Evolutionary conservation across 2,113 vertebrate genomes (phyloP), one percentile per base, ranked within the genome.

Genomic region (Gobiocypris rarus): DNA sequence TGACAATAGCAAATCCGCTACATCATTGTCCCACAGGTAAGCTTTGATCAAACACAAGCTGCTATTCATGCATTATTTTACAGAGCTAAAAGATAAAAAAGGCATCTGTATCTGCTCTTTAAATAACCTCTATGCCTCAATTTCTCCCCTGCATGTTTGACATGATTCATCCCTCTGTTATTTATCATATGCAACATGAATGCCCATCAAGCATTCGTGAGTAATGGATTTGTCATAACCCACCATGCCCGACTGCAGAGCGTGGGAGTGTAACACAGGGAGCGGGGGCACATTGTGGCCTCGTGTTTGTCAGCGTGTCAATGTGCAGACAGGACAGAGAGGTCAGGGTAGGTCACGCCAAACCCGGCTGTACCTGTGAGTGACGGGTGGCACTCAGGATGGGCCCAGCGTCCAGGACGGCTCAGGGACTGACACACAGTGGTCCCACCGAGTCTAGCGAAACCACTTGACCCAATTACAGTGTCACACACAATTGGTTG

Each of bases 161-260:
- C 24, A 38, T 52, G 11, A 31, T 38, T 75, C 67, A 74, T 71
- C 31, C 5, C 17, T 2, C 17, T 54, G 11, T 83, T 56, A 26
- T 34, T 50, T 28, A 83, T 84, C 70, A 59, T 26, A 26, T 34
- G 56, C 69, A 81, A 50, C 75, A 48, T 67, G 67, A 85, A 59
- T 63, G 54, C 45, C 54, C 61, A 63, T 70, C 13, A 81, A 79
- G 17, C 63, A 43, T 76, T 61, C 41, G 59, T 87, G 83, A 89
- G 85, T 85, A 83, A 87, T 76, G 54, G 82, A 76, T 85, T 83
- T 87, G 82, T 85, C 83, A 86, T 83, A 76, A 85, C 80, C 75
- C 54, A 63, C 43, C 26, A 61, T 34, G 45, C 82, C n/a, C 67
- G 83, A 24, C 76, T 34, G 28, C 26, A 50, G 41, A 26, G 61